Conservation (phyloP, 2,888 invertebrate species). For the Eupithecia abbreviata region DNA sequence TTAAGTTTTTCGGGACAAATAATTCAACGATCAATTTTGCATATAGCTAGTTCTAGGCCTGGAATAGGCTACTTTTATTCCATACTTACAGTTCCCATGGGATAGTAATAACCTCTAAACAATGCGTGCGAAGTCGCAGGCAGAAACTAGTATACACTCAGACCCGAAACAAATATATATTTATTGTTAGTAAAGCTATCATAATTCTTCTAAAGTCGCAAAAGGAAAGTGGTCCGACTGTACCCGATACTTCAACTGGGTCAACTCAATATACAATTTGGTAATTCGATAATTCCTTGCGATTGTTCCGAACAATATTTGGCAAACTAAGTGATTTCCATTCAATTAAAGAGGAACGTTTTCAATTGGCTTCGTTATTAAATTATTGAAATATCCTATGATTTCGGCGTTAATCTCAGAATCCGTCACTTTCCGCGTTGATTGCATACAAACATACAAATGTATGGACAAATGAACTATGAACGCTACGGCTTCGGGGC, state of each 20-base stretch:
- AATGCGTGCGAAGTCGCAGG: too few relatives aligned
- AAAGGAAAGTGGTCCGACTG: constrained; percentile 11
- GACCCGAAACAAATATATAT: not conserved
- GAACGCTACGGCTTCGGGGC: too few relatives aligned
- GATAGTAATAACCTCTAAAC: too few relatives aligned
- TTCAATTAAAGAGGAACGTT: constrained; percentile 26
- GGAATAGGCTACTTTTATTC: too few relatives aligned
- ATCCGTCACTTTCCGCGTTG: not conserved
- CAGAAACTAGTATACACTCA: not conserved
- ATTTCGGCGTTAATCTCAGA: not conserved
- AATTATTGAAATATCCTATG: not conserved
- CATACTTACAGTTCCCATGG: too few relatives aligned
- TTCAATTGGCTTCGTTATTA: constrained; percentile 6
- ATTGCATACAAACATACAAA: not conserved
- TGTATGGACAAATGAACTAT: not conserved
- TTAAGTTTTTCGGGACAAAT: too few relatives aligned
- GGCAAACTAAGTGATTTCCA: constrained; percentile 22
- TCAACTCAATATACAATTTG: constrained; percentile 28
- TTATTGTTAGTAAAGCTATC: not conserved
- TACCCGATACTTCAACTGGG: constrained; percentile 19
- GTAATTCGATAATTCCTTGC: constrained; percentile 19
- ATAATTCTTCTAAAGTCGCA: not conserved
- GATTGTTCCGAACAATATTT: constrained; percentile 23
- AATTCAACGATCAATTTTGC: too few relatives aligned
- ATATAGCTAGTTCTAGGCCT: too few relatives aligned